Conservation (phyloP, 2,113 vertebrate species). For the Sebastes schlegelii region DNA sequence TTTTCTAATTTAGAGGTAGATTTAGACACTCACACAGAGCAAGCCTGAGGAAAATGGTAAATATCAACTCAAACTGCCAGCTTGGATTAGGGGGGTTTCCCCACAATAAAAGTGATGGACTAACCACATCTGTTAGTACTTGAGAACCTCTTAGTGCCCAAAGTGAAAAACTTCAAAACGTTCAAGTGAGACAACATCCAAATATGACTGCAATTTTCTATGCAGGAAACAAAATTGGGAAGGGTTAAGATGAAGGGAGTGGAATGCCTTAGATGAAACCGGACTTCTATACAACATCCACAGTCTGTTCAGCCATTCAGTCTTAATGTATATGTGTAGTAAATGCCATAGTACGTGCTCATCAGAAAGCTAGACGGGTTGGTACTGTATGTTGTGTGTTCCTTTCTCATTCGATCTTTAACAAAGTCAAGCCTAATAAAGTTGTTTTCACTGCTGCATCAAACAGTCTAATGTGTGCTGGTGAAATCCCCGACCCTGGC, state of each 20-base stretch:
- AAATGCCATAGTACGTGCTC: neutral
- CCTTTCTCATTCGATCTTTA: neutral
- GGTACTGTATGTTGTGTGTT: neutral
- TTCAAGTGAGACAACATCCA: slow-evolving; percentile 50
- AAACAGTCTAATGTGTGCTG: slow-evolving; percentile 35
- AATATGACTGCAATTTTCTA: slow-evolving; percentile 69
- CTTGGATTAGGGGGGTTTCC: slow-evolving; percentile 8
- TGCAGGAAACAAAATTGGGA: slow-evolving; percentile 41
- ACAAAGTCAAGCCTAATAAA: neutral
- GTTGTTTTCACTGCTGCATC: slow-evolving; percentile 31
- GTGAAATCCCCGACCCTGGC: slow-evolving; percentile 68
- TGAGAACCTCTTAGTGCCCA: slow-evolving; percentile 55
- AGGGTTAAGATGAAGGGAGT: slow-evolving; percentile 30
- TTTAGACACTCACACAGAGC: neutral
- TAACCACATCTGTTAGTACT: slow-evolving; percentile 71
- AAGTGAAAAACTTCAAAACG: slow-evolving; percentile 62
- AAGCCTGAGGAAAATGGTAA: slow-evolving; percentile 13
- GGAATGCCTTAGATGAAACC: slow-evolving; percentile 54
- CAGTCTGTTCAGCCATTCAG: slow-evolving; percentile 17
- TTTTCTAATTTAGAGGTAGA: neutral
- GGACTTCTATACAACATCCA: neutral
- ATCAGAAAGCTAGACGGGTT: neutral
- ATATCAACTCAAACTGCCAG: slow-evolving; percentile 34
- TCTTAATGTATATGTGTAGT: neutral
- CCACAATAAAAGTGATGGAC: slow-evolving; percentile 48